phyloP scores from a whole-genome alignment of 2,888 invertebrate genomes.

The Therioaphis trifolii region DNA sequence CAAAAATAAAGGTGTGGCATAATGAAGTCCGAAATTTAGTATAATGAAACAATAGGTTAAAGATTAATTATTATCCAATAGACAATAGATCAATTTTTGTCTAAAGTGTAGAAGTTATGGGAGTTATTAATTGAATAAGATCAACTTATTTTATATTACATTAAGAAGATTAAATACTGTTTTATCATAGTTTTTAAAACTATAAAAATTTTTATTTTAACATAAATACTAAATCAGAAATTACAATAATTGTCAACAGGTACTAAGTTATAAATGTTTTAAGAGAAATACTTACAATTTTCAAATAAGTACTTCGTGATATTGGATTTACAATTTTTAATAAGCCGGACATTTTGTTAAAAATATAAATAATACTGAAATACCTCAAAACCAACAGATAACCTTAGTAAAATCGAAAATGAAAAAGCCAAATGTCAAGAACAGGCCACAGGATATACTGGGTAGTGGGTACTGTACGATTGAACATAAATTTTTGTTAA shows the following conservation, averaged over 20 bases:
- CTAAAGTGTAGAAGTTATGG: too few species aligned
- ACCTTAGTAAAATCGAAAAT: too few species aligned
- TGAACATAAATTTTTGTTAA: neutral
- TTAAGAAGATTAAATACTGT: too few species aligned
- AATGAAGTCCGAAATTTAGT: neutral
- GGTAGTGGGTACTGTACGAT: neutral
- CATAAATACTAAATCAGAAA: too few species aligned
- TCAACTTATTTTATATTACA: too few species aligned
- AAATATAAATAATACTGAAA: neutral
- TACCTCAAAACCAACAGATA: neutral
- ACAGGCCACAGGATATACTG: neutral
- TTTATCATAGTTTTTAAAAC: too few species aligned
- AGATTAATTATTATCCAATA: neutral
- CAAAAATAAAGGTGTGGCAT: neutral
- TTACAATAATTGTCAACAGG: too few species aligned
- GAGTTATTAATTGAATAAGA: too few species aligned
- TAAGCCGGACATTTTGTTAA: conserved; percentile 48
- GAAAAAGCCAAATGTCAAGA: conserved; percentile 18
- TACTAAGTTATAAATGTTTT: neutral
- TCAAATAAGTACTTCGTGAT: conserved; percentile 57
- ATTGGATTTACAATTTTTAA: conserved; percentile 39
- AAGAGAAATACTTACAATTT: conserved; percentile 31
- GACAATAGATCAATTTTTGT: too few species aligned
- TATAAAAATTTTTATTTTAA: too few species aligned
- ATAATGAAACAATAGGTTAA: neutral